Evolutionary conservation across 2,113 vertebrate species (phyloP).

Genomic region (Orthonyx spaldingii): DNA sequence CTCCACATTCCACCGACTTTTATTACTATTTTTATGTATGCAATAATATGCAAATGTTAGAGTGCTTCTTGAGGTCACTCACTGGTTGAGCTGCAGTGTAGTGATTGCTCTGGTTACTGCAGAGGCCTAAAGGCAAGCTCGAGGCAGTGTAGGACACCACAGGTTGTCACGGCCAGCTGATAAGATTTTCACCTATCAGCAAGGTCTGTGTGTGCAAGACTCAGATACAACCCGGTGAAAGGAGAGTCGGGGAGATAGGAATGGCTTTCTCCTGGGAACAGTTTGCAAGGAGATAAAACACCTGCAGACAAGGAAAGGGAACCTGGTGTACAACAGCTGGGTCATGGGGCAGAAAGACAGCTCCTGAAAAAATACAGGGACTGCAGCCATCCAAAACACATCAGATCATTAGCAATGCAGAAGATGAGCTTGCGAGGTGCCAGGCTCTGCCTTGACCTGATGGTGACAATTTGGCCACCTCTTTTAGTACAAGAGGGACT

Average conservation of each 20-base stretch:
- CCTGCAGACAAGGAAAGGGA: neutral
- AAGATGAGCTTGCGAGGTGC: neutral
- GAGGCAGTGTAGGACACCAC: neutral
- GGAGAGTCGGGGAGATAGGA: neutral
- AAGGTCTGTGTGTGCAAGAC: neutral
- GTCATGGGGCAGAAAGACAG: neutral
- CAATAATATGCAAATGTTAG: neutral
- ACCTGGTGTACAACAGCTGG: neutral
- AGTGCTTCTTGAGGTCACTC: neutral
- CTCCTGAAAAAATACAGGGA: neutral
- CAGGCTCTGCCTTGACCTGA: neutral
- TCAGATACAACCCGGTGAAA: rapidly evolving
- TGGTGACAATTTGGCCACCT: neutral
- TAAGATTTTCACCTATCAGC: neutral
- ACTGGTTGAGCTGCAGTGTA: neutral
- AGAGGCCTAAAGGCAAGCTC: neutral
- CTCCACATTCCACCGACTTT: neutral
- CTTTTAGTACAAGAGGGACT: neutral
- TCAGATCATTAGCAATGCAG: neutral
- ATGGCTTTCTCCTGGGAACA: neutral
- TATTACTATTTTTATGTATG: neutral
- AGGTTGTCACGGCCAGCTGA: neutral
- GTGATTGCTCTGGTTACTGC: neutral
- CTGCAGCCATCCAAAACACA: neutral
- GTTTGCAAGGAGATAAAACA: neutral